Evolutionary conservation across 2,113 vertebrate species (phyloP), one percentile per base, ranked within the genome.

Genomic region (Sylvietta virens): DNA sequence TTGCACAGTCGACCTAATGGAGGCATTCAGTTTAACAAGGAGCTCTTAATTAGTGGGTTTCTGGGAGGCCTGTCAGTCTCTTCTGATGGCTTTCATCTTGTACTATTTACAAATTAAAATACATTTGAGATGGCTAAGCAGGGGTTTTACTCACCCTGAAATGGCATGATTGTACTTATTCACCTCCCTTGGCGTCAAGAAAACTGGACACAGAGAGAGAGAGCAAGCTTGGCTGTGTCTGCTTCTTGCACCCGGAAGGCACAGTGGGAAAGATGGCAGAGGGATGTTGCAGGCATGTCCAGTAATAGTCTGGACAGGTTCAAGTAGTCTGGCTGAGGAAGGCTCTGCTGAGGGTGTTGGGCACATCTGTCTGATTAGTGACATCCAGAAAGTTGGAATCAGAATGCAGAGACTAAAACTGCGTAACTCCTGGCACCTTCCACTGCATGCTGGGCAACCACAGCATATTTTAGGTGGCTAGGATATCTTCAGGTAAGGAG

Each of bases 361-460:
- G 23, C 62, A 72, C 35, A 15, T 47, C 70, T 81, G 11, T n/a
- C 37, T 86, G 37, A 23, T 33, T 48, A 57, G 23, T 47, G 66
- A 60, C 35, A 77, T 64, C 57, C 57, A 28, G 66, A 69, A 79
- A 78, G 70, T 35, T 23, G 57, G 65, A 84, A 64, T 62, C 48
- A 47, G 74, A 71, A 81, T 56, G 39, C 44, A 64, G 62, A 11
- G 45, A 40, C 65, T 67, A 39, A 67, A 86, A 57, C 17, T 61
- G 10, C 3, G 1, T 50, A 47, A 47, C 35, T 61, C 50, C 21
- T 73, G 56, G 30, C 33, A 51, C 22, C 10, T 81, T 56, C 23
- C n/a, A 35, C n/a, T 70, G 37, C 0, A 0, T 39, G n/a, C 61
- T 73, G 72, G 51, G 45, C 14, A 45, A 24, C 48, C 2, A 0